A percentile compares a stretch with the other conserved stretches of the same genome.
These are phyloP conservation scores for Cylindroiulus punctatus DNA, from an alignment of 2,888 invertebrate genomes.

Conservation along the genomic window DNA sequence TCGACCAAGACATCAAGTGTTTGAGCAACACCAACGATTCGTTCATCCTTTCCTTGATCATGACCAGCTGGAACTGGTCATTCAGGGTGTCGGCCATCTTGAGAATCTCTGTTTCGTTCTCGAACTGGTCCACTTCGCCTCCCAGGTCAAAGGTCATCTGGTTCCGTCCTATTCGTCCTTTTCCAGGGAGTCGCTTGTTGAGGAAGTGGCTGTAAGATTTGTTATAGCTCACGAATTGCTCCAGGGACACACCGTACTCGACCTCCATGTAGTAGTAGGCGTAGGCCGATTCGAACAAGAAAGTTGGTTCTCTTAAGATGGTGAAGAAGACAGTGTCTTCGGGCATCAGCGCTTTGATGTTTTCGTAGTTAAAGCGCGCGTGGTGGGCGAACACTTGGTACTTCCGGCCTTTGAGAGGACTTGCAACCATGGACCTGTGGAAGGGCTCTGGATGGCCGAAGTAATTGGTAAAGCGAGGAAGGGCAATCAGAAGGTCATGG, in stretches of 20 bases:
- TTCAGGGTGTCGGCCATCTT: conserved; percentile 57
- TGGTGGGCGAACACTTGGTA: conserved; percentile 60
- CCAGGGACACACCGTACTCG: not conserved
- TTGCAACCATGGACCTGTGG: conserved; percentile 46
- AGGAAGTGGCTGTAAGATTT: not conserved
- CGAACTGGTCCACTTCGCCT: conserved; percentile 34
- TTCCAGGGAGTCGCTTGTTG: not conserved
- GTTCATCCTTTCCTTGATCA: conserved; percentile 65
- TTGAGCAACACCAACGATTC: conserved; percentile 65
- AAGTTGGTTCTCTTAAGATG: conserved; percentile 58
- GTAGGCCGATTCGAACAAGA: conserved; percentile 57
- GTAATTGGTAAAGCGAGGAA: conserved; percentile 58
- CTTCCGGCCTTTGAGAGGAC: not conserved
- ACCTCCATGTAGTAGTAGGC: not conserved
- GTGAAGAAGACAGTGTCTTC: conserved; percentile 57
- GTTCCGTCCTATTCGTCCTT: conserved; percentile 53
- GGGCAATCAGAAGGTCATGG: conserved; percentile 57
- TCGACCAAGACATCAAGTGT: conserved; percentile 64
- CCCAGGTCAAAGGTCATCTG: conserved; percentile 57
- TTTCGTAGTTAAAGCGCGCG: conserved; percentile 56
- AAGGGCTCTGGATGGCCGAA: conserved; percentile 59
- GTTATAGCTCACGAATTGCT: not conserved
- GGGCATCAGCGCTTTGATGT: conserved; percentile 57
- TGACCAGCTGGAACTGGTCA: conserved; percentile 62
- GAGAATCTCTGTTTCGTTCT: not conserved